Evolutionary conservation across 2,797 vertebrate species (phyloP), one percentile per base, ranked within the genome.

Genomic region (Tauraco hartlaubi): DNA sequence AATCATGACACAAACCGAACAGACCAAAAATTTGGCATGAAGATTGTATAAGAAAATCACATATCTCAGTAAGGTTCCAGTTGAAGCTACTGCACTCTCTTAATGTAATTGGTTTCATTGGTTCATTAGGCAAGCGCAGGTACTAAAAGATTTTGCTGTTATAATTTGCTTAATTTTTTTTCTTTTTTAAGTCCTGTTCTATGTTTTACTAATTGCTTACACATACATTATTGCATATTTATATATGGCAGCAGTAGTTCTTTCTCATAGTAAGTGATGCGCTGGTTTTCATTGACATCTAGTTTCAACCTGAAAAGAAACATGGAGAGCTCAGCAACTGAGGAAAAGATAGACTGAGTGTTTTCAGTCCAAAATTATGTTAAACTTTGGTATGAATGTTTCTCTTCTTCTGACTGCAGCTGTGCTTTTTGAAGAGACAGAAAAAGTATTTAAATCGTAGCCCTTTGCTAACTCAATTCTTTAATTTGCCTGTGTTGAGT

Each of bases 111-210:
- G 16, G 7, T 72, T 55, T 67, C 5, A 22, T 6, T 72, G 54
- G 3, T 2, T 35, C 35, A 35, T 35, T 63, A 54, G 37, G 26
- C 18, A 87, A 29, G 13, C 8, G 19, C 0, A 0, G 11, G 4
- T 58, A 16, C 9, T 18, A 29, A 35, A 55, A 68, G n/a, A 55
- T 55, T 23, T 62, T 56, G 28, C 18, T 79, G 9, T 73, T 68
- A 22, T 1, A 23, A 48, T 44, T 37, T 44, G 5, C 37, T 83
- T 51, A 2, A 8, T 1, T 20, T 11, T 51, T 31, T 81, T 20
- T 11, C 46, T 31, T 77, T 63, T 77, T 9, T 10, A 41, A 43
- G 39, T 29, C 20, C 5, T 59, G 8, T 35, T 88, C 19, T 72
- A 1, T 44, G 79, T 90, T 88, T 62, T 43, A 9, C 18, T 71